Evolutionary conservation across 2,888 invertebrate genomes (phyloP).

Genomic region (Boloria selene): DNA sequence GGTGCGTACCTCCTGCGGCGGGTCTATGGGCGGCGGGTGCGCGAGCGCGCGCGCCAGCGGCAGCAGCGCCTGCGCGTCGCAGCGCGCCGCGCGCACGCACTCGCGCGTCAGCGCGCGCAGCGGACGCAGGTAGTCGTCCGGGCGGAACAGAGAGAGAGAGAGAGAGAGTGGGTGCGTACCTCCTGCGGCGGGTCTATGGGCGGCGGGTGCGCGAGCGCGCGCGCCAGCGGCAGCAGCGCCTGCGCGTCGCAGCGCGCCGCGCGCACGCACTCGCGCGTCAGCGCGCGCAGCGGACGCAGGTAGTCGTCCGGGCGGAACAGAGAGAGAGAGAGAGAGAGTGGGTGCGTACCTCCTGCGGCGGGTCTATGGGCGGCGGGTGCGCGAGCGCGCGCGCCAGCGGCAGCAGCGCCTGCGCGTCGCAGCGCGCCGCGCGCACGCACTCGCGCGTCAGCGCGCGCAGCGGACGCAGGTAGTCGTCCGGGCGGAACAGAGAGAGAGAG

Average conservation of each 20-base stretch:
- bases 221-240: slow-evolving; percentile 89
- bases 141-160: too few species aligned
- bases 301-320: too few species aligned
- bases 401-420: slow-evolving; percentile 89
- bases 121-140: slow-evolving; percentile 95
- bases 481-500: too few species aligned
- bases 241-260: slow-evolving; percentile 90
- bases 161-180: too few species aligned
- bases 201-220: slow-evolving; percentile 86
- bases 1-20: slow-evolving; percentile 83
- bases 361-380: slow-evolving; percentile 82
- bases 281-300: slow-evolving; percentile 90
- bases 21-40: slow-evolving; percentile 82
- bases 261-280: slow-evolving; percentile 94
- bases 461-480: slow-evolving; percentile 95
- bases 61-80: slow-evolving; percentile 89
- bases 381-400: slow-evolving; percentile 91
- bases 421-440: slow-evolving; percentile 91
- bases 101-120: slow-evolving; percentile 93
- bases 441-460: slow-evolving; percentile 93
- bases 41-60: slow-evolving; percentile 91
- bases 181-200: slow-evolving; percentile 84
- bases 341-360: slow-evolving; percentile 83
- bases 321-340: too few species aligned
- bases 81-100: slow-evolving; percentile 91